Evolutionary conservation across 2,797 vertebrate genomes (phyloP).

Genomic region (Hafferia zeledoni): DNA sequence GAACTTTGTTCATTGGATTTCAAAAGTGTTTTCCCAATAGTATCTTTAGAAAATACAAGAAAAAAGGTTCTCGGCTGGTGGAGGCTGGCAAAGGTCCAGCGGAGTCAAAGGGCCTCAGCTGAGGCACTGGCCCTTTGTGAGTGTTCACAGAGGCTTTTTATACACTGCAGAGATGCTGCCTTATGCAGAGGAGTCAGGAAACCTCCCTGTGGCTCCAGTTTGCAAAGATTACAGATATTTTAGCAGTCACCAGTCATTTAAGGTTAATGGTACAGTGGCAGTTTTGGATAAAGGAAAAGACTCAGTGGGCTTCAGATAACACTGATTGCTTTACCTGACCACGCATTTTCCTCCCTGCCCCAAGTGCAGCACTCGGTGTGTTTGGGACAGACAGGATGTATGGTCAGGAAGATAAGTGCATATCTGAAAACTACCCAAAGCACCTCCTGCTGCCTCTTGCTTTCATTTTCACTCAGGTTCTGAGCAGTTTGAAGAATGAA

Average conservation of each 20-base stretch:
- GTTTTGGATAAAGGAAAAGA: not conserved
- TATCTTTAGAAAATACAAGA: slow-evolving; percentile 34
- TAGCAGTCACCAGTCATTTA: not conserved
- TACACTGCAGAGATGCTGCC: slow-evolving; percentile 17
- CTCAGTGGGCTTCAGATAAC: not conserved
- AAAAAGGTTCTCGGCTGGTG: slow-evolving; percentile 23
- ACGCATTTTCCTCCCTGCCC: not conserved
- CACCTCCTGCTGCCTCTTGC: not conserved
- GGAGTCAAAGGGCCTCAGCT: slow-evolving; percentile 1
- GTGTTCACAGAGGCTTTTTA: slow-evolving; percentile 60
- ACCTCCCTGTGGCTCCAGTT: not conserved
- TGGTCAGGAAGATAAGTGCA: not conserved
- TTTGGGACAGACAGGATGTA: not conserved
- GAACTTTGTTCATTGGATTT: slow-evolving; percentile 27
- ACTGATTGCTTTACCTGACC: not conserved
- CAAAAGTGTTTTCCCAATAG: slow-evolving; percentile 54
- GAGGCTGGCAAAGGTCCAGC: slow-evolving; percentile 47
- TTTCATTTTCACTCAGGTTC: not conserved
- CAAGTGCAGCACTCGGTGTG: not conserved
- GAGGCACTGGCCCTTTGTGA: slow-evolving; percentile 58
- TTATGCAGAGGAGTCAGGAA: slow-evolving; percentile 10
- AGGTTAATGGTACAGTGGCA: not conserved
- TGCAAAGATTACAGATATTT: not conserved
- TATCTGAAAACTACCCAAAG: not conserved
- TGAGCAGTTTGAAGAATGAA: not conserved